Base-by-base conservation (phyloP, 92 coral and sea anemone genomes). In the Metridium senile region DNA sequence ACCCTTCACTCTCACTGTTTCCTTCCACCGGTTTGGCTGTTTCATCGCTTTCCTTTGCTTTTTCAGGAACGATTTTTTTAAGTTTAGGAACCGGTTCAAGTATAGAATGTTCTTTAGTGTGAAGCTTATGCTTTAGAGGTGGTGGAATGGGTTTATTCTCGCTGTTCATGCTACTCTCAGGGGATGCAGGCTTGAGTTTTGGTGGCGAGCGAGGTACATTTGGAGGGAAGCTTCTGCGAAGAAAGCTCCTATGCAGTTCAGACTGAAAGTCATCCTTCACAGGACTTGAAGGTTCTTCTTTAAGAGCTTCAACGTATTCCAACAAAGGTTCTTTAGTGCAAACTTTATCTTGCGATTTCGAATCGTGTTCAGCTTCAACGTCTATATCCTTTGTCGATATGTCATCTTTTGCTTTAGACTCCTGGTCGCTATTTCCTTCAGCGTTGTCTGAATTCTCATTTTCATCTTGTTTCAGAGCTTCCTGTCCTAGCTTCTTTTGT, bases 191-290 rank as follows among this genome's bases (percentile, higher is more conserved):
- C 59, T 89, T 92, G 26, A 92, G 83, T 56, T 90, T 90, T 2
- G 97, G 97, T 58, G 92, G 87, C 26, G 91, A 76, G 17, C 87
- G 85, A 4, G 93, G 97, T n/a, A 89, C 97, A 26, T 86, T 92
- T 1, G 93, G 72, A 22, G 93, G 97, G 57, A 89, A 92, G 33
- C 93, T 74, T 68, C 93, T 81, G 28, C 93, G 83, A 33, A 92
- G 71, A 68, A 92, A 92, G 53, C 97, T 89, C 45, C 81, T 68
- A 73, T 89, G 97, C 30, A 92, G 86, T 27, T 92, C 97, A 21
- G 83, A 78, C 72, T 92, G 91, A 66, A 92, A 85, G 13, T 78
- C 89, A 26, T 85, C 97, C 33, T 54, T 76, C 19, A 67, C 72
- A 0, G 97, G 81, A 71, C 85, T 92, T 0, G 72, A 43, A 16